Percentiles rank a stretch among this genome's conserved stretches.
phyloP scores from a whole-genome alignment of 1,140 invertebrate genomes.

The Mercenaria mercenaria region DNA sequence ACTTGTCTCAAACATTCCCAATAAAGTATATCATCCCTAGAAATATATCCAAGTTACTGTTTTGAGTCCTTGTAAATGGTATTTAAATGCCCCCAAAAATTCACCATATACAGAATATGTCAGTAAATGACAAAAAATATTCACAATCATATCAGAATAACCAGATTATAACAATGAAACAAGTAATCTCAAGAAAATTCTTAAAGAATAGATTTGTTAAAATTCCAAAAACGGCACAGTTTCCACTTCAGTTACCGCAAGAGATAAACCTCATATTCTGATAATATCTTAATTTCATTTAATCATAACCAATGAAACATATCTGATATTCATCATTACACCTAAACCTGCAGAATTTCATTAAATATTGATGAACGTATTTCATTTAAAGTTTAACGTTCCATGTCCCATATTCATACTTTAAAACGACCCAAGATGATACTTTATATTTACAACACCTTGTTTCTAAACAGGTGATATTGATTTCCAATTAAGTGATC shows the following conservation, averaged over 20 bases:
- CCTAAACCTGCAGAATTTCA: not conserved
- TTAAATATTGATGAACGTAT: conserved; percentile 2
- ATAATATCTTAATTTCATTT: not conserved
- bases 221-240: not conserved
- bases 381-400: not conserved
- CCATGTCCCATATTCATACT: not conserved
- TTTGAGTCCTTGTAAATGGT: too few relatives aligned
- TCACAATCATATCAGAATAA: too few relatives aligned
- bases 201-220: not conserved
- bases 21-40: too few relatives aligned
- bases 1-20: too few relatives aligned
- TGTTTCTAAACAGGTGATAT: conserved; percentile 5
- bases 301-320: not conserved
- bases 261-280: not conserved
- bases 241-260: not conserved
- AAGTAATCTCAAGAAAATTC: not conserved
- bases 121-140: too few relatives aligned
- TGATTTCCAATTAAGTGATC: not conserved
- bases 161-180: not conserved
- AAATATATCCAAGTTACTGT: too few relatives aligned
- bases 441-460: not conserved
- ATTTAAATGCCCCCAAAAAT: too few relatives aligned
- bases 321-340: not conserved
- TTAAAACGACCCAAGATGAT: not conserved
- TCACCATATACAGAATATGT: too few relatives aligned